Evolutionary conservation across 1,140 invertebrate genomes (phyloP), one percentile per base, ranked within the genome.

Genomic region (Polypedilum pembai): DNA sequence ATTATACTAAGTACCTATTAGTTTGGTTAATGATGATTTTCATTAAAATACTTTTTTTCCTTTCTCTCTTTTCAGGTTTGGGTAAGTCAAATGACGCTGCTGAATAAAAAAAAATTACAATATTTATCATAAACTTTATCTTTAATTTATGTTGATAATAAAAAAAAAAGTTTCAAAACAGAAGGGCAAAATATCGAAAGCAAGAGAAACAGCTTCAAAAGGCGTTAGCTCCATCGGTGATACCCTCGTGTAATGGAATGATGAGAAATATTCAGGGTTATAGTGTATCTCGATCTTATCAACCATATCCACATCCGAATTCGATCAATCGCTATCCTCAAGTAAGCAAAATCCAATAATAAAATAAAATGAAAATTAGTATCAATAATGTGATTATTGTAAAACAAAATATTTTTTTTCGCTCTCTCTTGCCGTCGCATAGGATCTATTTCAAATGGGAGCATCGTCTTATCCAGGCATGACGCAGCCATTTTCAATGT

Each of bases 201-300:
- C 96, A 98, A 81, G 96, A 98, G 83, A 98, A 98, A 82, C 96
- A 98, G 83, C 85, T 98, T 76, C 96, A 98, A 83, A 98, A 98
- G 84, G 94, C 93, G 41, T 82, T 95, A 74, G 93, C 92, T 73
- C 93, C 93, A 56, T 92, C 94, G 74, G 91, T 96, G 76, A 90
- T 97, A 77, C 92, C 92, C 7, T 90, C 91, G 76, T 98, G 96
- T 84, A 97, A 97, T 84, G 95, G 95, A 76, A 93, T 93, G 83
- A 98, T 98, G 94, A 86, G 95, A 77, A 98, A 98, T 84, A 97
- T 98, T 82, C 97, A 98, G 85, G 95, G 94, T 63, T 91, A 92
- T 78, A 89, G 89, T 75, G 84, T 84, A 33, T 87, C 87, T 73
- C 87, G 93, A 77, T 92, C 92, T 76, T 96, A 96, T 85, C 94